Base-by-base conservation (phyloP, 2,797 vertebrate species). In the Channa striata region DNA sequence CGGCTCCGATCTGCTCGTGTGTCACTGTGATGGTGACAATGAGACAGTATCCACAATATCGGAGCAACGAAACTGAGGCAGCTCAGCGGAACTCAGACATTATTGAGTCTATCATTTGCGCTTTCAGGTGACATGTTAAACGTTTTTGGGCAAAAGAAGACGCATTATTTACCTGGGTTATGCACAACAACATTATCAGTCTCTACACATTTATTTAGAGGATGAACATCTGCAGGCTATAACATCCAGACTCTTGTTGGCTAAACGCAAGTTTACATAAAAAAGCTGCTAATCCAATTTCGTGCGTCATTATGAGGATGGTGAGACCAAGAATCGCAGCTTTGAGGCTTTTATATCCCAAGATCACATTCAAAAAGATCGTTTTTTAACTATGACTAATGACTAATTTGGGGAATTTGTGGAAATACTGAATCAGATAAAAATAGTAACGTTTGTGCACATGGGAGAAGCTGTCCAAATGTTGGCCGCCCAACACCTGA, bases 401-500 rank as follows among this genome's bases (percentile, higher is more conserved):
- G 59, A 69, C 52, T 68, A 20, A 71, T 69, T 59, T 60, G 1
- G 23, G 11, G 20, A 25, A 56, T 71, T 75, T 50, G 14, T 70
- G 54, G 21, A 66, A 66, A 74, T 46, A 36, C 39, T 53, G 40
- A 20, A 19, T 43, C 23, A 33, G 61, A 80, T 82, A 54, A 71
- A 78, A 79, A 83, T 64, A 68, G 72, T 63, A 56, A 57, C 72
- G 36, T 56, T 69, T 59, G 48, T 47, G 44, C 81, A 83, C 61
- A 43, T 85, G 72, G 76, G 78, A 78, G 66, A 63, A 76, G 63
- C 77, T 81, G 75, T 84, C 78, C 68, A 67, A 84, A 81, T 69
- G 62, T 72, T 84, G 72, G 19, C 74, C 71, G 20, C 30, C 64
- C 6, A 25, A 40, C 68, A 80, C 70, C 80, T 86, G 83, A 85